Evolutionary conservation across 2,113 vertebrate genomes (phyloP).

Genomic region (Vidua macroura): DNA sequence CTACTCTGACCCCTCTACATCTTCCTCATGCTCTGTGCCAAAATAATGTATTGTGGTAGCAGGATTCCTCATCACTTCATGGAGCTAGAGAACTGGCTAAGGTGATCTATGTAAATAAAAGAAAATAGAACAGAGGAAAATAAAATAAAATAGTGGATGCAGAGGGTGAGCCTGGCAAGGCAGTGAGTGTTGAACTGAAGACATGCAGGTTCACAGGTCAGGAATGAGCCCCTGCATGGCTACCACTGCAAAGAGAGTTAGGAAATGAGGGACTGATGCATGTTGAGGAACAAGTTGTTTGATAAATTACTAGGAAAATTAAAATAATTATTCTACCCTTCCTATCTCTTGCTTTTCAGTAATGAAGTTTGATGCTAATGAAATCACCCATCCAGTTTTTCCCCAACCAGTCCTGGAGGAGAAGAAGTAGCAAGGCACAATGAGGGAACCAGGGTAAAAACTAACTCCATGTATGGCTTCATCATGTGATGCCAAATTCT

Average conservation of each 20-base stretch:
- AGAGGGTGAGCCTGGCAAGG: not conserved
- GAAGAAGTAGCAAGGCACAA: not conserved
- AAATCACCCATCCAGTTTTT: not conserved
- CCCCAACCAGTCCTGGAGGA: not conserved
- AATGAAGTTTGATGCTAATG: not conserved
- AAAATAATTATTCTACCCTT: not conserved
- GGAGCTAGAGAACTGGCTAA: not conserved
- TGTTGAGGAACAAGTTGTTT: not conserved
- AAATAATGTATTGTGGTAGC: not conserved
- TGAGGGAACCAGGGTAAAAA: not conserved
- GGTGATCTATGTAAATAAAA: not conserved
- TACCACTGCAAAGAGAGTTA: not conserved
- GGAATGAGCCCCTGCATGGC: fast-evolving
- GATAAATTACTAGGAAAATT: not conserved
- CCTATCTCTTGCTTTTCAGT: not conserved
- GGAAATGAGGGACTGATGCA: fast-evolving
- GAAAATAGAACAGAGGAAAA: not conserved
- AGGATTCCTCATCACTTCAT: not conserved
- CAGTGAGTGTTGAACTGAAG: not conserved
- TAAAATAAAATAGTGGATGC: not conserved
- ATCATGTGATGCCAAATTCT: fast-evolving
- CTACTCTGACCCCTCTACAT: not conserved
- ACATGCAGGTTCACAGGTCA: not conserved
- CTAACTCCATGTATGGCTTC: not conserved
- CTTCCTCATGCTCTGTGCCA: not conserved